Base-by-base conservation (phyloP, 2,797 vertebrate species). In the Pagetopsis macropterus region DNA sequence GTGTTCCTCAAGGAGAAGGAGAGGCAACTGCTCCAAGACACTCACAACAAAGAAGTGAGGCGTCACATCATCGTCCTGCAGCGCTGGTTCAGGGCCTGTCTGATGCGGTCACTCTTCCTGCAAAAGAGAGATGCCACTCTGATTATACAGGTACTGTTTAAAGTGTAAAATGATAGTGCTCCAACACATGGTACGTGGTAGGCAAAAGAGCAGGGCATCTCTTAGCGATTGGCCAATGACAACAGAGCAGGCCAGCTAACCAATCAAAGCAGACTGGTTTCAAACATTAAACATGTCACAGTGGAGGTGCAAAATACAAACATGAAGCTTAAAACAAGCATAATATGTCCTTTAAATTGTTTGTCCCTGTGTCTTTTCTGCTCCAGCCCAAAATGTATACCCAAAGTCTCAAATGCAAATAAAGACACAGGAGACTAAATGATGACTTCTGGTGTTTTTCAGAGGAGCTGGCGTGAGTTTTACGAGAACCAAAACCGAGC, bases 1-100 rank as follows among this genome's bases (percentile, higher is more conserved):
- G 96, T 99, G 55, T 99, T 98, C 68, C 94, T 99, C 84, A 99
- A 98, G 67, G 96, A 97, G 81, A 90, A 89, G 0, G 94, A 95
- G 65, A 88, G 95, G 15, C 96, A 97, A 81, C 88, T 90, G 7
- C 95, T 99, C 8, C 97, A 97, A 78, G 95, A 96, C 33, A 93
- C 90, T 0, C 93, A 95, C 19, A 96, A 98, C 89, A 94, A 88
- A 66, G 96, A 97, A 77, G 94, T 97, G 54, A 95, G 97, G 75
- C 92, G 76, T 37, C 95, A 93, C 78, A 98, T 98, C 79, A 68
- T 98, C 82, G 87, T 93, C 3, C 93, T 99, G 45, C 98, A 99
- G 92, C 96, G 95, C 90, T 98, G 97, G 95, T 96, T 98, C 82
- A 94, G 97, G 5, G 83, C 91, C 70, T 95, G 91, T 81, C 89